These are phyloP conservation scores for Drosophila grimshawi DNA, from an alignment of 1,140 invertebrate genomes.

Conservation along the genomic window DNA sequence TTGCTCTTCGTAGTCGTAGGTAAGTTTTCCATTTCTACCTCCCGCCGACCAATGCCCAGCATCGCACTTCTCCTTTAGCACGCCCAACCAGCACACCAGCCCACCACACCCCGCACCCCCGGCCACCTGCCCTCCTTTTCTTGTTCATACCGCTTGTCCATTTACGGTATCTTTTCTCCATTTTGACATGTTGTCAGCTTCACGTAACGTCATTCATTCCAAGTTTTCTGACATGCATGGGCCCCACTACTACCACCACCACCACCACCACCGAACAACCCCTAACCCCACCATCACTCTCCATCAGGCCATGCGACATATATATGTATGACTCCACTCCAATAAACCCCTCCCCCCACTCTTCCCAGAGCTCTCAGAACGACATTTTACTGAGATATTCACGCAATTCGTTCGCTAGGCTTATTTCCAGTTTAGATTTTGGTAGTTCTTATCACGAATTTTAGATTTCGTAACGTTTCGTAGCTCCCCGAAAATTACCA, in stretches of 20 bases:
- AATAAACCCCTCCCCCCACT: background rate
- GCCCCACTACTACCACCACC: constrained; percentile 1
- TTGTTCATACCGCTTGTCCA: constrained; percentile 40
- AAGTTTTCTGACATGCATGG: constrained; percentile 75
- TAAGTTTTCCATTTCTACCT: constrained; percentile 24
- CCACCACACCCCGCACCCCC: no score
- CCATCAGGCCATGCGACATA: background rate
- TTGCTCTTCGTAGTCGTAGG: constrained; percentile 41
- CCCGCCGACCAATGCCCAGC: background rate
- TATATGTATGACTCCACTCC: background rate
- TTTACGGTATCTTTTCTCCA: constrained; percentile 76
- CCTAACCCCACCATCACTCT: no score
- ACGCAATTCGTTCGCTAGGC: constrained; percentile 20
- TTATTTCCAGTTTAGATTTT: constrained; percentile 43
- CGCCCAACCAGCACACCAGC: no score
- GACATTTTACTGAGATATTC: background rate
- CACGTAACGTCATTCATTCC: constrained; percentile 80
- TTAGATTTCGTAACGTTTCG: constrained; percentile 30
- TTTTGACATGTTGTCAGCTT: constrained; percentile 81
- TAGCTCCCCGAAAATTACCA: background rate
- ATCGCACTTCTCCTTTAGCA: no score
- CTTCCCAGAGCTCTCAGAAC: background rate
- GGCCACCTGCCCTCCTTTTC: background rate
- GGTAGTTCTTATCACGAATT: constrained; percentile 26
- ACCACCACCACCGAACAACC: no score